A percentile compares a stretch with the other conserved stretches of the same genome.
Evolutionary conservation across 37 sponge, comb jelly and placozoan species (phyloP).

Genomic region (Dysidea cf. avara): DNA sequence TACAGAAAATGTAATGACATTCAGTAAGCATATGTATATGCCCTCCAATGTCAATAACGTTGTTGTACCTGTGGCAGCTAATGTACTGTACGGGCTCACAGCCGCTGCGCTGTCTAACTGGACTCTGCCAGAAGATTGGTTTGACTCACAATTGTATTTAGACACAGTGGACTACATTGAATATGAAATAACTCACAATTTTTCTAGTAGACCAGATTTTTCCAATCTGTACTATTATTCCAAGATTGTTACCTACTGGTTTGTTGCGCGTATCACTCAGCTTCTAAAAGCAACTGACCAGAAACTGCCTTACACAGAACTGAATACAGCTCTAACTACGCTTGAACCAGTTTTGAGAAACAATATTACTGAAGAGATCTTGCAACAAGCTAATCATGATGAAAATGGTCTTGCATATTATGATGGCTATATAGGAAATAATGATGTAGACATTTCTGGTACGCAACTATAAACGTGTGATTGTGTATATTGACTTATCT

Average conservation of each 20-base stretch:
- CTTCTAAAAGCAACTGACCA: conserved; percentile 14
- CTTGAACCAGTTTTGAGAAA: conserved; percentile 19
- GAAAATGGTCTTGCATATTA: conserved; percentile 27
- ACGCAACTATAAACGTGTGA: not conserved
- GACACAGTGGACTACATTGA: conserved; percentile 41
- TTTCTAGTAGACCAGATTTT: conserved; percentile 45
- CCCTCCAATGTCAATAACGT: conserved; percentile 51
- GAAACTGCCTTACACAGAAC: conserved; percentile 25
- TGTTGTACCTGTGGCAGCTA: conserved; percentile 42
- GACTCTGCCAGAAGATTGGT: conserved; percentile 14
- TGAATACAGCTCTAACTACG: conserved; percentile 13
- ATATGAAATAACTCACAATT: conserved; percentile 34
- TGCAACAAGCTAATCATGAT: not conserved
- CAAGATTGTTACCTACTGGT: conserved; percentile 60
- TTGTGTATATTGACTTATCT: not conserved
- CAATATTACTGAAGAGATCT: conserved; percentile 16
- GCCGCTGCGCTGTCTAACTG: conserved; percentile 23
- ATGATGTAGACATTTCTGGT: conserved; percentile 39
- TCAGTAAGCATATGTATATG: conserved; percentile 14
- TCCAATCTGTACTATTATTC: conserved; percentile 56
- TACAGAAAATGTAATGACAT: not conserved
- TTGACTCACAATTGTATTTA: conserved; percentile 37
- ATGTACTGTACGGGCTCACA: conserved; percentile 49
- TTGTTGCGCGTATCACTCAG: conserved; percentile 41
- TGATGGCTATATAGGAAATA: conserved; percentile 53